Conservation (phyloP, 1,140 invertebrate genomes). For the Caenorhabditis tropicalis region DNA sequence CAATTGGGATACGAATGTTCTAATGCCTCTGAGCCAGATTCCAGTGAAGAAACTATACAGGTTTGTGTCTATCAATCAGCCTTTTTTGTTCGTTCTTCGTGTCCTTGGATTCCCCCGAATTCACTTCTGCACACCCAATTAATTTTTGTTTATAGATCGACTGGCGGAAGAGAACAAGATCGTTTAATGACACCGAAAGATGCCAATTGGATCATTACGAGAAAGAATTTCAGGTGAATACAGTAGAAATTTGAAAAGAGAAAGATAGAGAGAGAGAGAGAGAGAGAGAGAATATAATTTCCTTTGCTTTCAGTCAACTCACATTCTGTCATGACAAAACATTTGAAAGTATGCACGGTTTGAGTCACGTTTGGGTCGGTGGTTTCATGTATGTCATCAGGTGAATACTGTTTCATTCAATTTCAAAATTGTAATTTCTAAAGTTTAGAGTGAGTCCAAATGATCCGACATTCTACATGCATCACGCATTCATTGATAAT, state of each 20-base stretch:
- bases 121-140: constrained; percentile 13
- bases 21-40: constrained; percentile 71
- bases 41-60: constrained; percentile 70
- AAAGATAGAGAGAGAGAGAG: not conserved
- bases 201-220: constrained; percentile 66
- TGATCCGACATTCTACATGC: constrained; percentile 69
- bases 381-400: constrained; percentile 72
- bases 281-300: too few species aligned
- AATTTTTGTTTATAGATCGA: constrained; percentile 57
- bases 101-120: not conserved
- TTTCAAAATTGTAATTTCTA: constrained; percentile 54
- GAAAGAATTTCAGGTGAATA: constrained; percentile 60
- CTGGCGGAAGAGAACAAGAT: constrained; percentile 67
- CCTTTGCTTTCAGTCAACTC: constrained; percentile 60
- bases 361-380: constrained; percentile 71
- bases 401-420: constrained; percentile 56
- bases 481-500: constrained; percentile 73
- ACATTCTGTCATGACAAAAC: constrained; percentile 72
- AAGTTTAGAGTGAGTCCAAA: constrained; percentile 55
- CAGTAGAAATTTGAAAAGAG: not conserved
- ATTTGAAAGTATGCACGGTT: constrained; percentile 72
- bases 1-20: constrained; percentile 71
- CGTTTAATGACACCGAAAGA: constrained; percentile 65
- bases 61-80: constrained; percentile 44
- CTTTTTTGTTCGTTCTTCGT: not conserved